Evolutionary conservation across 2,797 vertebrate species (phyloP).

Genomic region (Eidolon dupreanum): DNA sequence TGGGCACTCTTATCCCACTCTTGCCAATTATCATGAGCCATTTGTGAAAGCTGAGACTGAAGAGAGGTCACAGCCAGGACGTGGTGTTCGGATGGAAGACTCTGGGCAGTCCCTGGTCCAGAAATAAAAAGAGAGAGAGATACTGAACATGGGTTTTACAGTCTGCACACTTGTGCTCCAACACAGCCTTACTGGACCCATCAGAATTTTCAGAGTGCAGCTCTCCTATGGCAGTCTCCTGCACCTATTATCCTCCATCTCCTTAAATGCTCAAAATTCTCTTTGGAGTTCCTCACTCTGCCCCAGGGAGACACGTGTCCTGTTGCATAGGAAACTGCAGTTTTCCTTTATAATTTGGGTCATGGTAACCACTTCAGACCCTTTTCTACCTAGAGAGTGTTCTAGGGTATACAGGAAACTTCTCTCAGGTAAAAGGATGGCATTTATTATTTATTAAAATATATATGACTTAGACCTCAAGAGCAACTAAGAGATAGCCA

Average conservation of each 20-base stretch:
- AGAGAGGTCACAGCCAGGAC: neutral
- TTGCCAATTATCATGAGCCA: neutral
- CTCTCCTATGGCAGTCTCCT: rapidly evolving
- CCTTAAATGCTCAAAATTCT: neutral
- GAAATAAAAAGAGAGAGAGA: neutral
- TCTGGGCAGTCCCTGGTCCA: neutral
- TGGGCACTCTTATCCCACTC: neutral
- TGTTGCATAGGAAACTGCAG: neutral
- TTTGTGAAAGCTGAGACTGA: neutral
- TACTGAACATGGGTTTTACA: neutral
- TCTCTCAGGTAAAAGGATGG: neutral
- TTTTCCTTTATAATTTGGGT: neutral
- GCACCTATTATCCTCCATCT: neutral
- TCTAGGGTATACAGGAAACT: neutral
- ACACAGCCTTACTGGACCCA: neutral
- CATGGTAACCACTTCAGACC: neutral
- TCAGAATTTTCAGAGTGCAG: neutral
- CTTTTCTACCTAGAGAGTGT: neutral
- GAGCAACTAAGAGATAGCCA: neutral
- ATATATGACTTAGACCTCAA: neutral
- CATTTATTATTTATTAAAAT: neutral
- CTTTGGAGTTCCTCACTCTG: neutral
- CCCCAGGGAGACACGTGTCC: rapidly evolving
- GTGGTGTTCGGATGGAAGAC: neutral
- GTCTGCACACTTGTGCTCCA: neutral